A percentile compares a stretch with the other conserved stretches of the same genome.
Evolutionary conservation across 2,888 invertebrate species (phyloP).

Genomic region (Flexamia atlantica): DNA sequence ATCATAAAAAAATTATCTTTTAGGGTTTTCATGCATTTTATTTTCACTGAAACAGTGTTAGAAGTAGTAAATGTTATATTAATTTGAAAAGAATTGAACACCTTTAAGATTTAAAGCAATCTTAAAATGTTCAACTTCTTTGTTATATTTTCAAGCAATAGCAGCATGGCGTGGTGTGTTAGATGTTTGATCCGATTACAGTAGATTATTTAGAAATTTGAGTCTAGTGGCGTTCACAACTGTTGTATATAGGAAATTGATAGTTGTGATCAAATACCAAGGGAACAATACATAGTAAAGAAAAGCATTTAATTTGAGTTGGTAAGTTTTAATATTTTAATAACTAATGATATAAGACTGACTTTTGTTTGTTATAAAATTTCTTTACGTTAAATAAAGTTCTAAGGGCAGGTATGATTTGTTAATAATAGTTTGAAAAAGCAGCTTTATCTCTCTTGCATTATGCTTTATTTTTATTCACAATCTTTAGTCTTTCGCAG

Average conservation of each 20-base stretch:
- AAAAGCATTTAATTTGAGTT: conserved; percentile 31
- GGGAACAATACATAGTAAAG: conserved; percentile 26
- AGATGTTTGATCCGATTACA: background rate
- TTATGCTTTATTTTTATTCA: conserved; percentile 7
- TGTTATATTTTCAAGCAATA: background rate
- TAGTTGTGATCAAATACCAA: conserved; percentile 35
- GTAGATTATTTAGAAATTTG: background rate
- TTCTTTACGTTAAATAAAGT: conserved; percentile 7
- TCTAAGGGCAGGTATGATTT: background rate
- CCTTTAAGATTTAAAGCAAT: background rate
- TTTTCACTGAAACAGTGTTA: no score
- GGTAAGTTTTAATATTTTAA: conserved; percentile 24
- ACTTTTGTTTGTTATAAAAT: background rate
- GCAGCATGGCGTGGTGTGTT: background rate
- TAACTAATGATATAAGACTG: conserved; percentile 21
- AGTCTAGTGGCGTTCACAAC: background rate
- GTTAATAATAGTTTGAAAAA: background rate
- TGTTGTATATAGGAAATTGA: background rate
- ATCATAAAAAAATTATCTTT: no score
- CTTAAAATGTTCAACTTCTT: background rate
- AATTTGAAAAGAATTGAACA: background rate
- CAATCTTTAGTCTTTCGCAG: conserved; percentile 7
- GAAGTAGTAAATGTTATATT: no score
- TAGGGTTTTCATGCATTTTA: no score
- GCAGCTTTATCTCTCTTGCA: background rate